These are phyloP conservation scores for Melanerpes formicivorus DNA, from an alignment of 2,113 vertebrate genomes.

Conservation along the genomic window DNA sequence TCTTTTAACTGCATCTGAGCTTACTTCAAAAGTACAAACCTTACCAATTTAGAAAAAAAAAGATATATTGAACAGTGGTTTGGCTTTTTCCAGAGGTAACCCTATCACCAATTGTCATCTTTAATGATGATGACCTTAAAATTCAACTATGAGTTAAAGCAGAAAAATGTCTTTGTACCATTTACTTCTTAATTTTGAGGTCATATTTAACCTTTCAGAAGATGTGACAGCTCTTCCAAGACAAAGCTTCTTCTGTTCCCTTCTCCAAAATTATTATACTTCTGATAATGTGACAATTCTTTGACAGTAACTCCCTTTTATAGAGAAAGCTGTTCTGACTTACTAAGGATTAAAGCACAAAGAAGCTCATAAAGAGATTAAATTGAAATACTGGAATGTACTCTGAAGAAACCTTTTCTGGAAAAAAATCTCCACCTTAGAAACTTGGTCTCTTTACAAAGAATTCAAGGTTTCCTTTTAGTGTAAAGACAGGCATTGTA, in stretches of 20 bases:
- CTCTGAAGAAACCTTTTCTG: not conserved
- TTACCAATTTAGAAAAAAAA: not conserved
- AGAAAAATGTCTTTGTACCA: not conserved
- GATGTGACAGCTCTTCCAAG: not conserved
- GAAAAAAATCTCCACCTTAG: not conserved
- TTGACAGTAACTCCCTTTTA: not conserved
- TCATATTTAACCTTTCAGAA: not conserved
- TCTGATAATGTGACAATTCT: not conserved
- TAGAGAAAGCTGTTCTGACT: not conserved
- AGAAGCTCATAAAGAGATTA: not conserved
- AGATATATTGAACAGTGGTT: not conserved
- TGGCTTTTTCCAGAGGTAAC: not conserved
- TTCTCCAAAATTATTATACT: rapidly evolving
- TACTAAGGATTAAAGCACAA: not conserved
- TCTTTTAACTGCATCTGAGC: not conserved
- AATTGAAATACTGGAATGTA: not conserved
- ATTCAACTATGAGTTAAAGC: not conserved
- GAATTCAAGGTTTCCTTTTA: not conserved
- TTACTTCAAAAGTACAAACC: not conserved
- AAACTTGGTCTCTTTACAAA: not conserved
- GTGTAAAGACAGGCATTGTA: not conserved
- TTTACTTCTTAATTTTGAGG: not conserved
- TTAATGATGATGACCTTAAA: not conserved
- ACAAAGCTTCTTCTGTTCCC: not conserved
- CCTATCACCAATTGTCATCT: not conserved